Evolutionary conservation across 1,140 invertebrate genomes (phyloP).

Genomic region (Drosophila elegans): DNA sequence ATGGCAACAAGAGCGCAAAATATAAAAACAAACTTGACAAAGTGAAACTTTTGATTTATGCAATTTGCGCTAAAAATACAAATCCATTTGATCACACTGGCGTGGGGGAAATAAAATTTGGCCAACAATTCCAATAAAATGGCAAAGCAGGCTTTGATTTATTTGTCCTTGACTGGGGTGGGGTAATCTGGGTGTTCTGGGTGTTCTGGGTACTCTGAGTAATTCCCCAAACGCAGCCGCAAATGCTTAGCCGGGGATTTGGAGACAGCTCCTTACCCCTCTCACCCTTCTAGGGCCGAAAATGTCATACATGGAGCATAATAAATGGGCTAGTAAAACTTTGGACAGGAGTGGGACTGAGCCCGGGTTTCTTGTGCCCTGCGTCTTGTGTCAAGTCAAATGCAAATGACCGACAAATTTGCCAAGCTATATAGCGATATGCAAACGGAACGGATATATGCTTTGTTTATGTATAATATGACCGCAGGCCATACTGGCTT

Average conservation of each 20-base stretch:
- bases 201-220: constrained; percentile 13
- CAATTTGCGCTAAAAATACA: constrained; percentile 79
- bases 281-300: constrained; percentile 1
- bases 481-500: constrained; percentile 24
- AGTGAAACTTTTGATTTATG: constrained; percentile 80
- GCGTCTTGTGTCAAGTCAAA: constrained; percentile 58
- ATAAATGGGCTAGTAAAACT: constrained; percentile 71
- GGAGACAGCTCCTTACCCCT: constrained; percentile 1
- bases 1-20: constrained; percentile 14
- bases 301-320: constrained; percentile 66
- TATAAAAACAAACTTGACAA: constrained; percentile 32
- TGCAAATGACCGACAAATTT: constrained; percentile 69
- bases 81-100: constrained; percentile 79
- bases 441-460: constrained; percentile 31
- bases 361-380: constrained; percentile 31
- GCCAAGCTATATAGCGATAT: constrained; percentile 34
- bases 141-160: constrained; percentile 62
- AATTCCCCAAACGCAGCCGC: constrained; percentile 60
- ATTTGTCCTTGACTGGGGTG: constrained; percentile 35
- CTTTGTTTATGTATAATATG: constrained; percentile 31
- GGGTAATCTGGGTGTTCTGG: too few relatives aligned
- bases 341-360: constrained; percentile 38
- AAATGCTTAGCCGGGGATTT: constrained; percentile 49
- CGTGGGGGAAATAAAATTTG: constrained; percentile 62
- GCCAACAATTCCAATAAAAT: constrained; percentile 81